Percentiles rank a stretch among this genome's conserved stretches.
Conservation (phyloP, 2,888 invertebrate species). For the Polylopha cassiicola region DNA sequence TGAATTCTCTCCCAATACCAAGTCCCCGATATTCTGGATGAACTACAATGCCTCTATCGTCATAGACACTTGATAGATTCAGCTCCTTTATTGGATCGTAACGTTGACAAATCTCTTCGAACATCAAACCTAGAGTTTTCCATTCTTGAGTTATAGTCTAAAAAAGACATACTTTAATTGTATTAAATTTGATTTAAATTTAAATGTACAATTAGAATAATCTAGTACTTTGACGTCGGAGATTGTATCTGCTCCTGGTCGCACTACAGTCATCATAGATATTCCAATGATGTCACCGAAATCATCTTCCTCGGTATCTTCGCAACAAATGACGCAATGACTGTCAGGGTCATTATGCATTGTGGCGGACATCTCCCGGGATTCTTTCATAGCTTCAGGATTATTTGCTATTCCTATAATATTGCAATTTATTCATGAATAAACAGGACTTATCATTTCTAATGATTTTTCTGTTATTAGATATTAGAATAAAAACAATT, state of each 20-base stretch:
- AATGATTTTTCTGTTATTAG: too few relatives aligned
- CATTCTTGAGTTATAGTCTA: slow-evolving; percentile 1
- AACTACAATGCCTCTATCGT: neutral
- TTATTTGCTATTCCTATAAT: slow-evolving; percentile 1
- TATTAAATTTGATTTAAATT: neutral
- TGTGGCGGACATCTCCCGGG: neutral
- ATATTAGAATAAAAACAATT: too few relatives aligned
- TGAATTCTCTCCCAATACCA: too few relatives aligned
- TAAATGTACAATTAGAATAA: neutral
- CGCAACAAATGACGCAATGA: neutral
- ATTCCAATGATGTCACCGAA: slow-evolving; percentile 1
- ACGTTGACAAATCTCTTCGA: neutral
- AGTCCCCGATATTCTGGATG: slow-evolving; percentile 4
- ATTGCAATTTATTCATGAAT: too few relatives aligned
- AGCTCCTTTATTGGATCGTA: neutral
- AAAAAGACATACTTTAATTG: neutral
- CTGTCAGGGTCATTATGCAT: neutral
- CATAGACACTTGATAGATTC: neutral
- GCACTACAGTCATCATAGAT: neutral
- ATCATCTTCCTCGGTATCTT: neutral
- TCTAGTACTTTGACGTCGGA: neutral
- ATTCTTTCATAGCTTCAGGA: slow-evolving; percentile 7
- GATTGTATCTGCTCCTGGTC: neutral
- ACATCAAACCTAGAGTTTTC: neutral
- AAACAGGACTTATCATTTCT: too few relatives aligned